phyloP scores from a whole-genome alignment of 2,888 invertebrate species.

The Eupithecia insigniata region DNA sequence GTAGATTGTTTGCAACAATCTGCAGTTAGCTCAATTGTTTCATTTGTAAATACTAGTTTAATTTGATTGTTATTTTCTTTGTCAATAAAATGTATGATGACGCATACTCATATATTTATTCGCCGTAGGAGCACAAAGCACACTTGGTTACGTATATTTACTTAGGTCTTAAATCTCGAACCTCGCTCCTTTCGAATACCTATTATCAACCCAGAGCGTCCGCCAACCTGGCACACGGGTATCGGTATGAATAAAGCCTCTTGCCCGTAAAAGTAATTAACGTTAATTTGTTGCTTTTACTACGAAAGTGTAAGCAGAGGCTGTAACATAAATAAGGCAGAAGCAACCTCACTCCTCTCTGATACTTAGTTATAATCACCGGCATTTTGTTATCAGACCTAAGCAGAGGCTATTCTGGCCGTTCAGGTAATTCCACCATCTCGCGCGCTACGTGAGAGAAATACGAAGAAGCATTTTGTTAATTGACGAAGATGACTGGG shows the following conservation, averaged over 20 bases:
- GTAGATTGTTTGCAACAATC: too few relatives aligned
- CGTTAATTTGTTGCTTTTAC: constrained; percentile 6
- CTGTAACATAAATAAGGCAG: constrained; percentile 12
- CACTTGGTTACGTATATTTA: too few relatives aligned
- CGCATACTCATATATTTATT: too few relatives aligned
- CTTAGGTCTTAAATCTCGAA: too few relatives aligned
- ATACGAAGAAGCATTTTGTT: constrained; percentile 33
- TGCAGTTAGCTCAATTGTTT: too few relatives aligned
- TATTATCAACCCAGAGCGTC: too few relatives aligned
- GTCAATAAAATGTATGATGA: too few relatives aligned
- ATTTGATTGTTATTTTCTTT: too few relatives aligned
- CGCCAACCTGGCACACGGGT: background rate
- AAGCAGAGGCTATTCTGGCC: constrained; percentile 16
- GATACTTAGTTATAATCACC: constrained; percentile 27
- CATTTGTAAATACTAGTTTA: too few relatives aligned
- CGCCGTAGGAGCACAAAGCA: too few relatives aligned
- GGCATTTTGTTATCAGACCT: constrained; percentile 30
- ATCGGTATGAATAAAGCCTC: background rate
- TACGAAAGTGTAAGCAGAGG: background rate
- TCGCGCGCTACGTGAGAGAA: constrained; percentile 29
- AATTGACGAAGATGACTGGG: constrained; percentile 32
- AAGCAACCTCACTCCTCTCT: constrained; percentile 11
- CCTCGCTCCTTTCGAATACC: too few relatives aligned
- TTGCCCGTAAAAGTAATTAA: background rate
- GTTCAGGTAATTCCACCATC: constrained; percentile 26